These are phyloP conservation scores for Episyrphus balteatus DNA, from an alignment of 1,140 invertebrate genomes.

Conservation along the genomic window DNA sequence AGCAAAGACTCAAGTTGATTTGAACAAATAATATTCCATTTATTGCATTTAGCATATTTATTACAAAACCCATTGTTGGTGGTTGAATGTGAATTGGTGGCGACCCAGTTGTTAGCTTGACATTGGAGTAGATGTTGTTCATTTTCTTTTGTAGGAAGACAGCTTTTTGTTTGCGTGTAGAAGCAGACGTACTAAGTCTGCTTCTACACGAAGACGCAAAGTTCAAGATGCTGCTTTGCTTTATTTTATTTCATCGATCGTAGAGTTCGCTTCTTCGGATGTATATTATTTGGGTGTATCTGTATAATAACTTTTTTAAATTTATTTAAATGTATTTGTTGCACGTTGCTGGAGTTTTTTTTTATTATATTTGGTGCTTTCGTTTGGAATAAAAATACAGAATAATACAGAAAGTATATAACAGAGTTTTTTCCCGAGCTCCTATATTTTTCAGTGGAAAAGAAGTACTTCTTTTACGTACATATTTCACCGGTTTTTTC, in stretches of 20 bases:
- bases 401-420: conserved; percentile 83
- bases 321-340: conserved; percentile 56
- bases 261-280: no score
- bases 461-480: no score
- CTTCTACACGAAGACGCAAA: conserved; percentile 84
- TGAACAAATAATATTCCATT: conserved; percentile 94
- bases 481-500: no score
- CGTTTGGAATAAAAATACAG: conserved; percentile 87
- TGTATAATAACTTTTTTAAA: not conserved
- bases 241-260: no score
- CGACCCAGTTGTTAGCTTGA: conserved; percentile 54
- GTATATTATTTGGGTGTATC: no score
- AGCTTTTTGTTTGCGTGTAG: conserved; percentile 92
- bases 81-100: conserved; percentile 91
- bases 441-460: no score
- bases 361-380: conserved; percentile 94
- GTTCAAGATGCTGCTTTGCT: not conserved
- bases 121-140: conserved; percentile 69
- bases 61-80: conserved; percentile 85
- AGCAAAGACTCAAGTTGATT: conserved; percentile 51
- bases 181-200: conserved; percentile 88
- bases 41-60: conserved; percentile 96
- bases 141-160: conserved; percentile 95
- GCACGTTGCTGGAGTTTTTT: conserved; percentile 93
- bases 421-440: no score